Evolutionary conservation across 2,797 vertebrate genomes (phyloP).

Genomic region (Sparus aurata): DNA sequence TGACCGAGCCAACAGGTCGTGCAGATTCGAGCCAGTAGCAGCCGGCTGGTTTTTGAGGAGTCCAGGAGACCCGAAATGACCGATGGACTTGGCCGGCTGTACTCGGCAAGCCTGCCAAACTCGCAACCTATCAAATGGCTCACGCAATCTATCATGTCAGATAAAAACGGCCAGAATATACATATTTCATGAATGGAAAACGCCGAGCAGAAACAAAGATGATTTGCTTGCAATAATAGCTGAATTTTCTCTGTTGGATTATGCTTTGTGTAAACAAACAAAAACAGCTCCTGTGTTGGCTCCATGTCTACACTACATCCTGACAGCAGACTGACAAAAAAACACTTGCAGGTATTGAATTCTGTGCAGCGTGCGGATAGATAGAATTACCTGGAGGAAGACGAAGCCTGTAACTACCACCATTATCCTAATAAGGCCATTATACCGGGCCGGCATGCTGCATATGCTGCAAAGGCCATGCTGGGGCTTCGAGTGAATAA

Average conservation of each 20-base stretch:
- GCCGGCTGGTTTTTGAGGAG: conserved; percentile 23
- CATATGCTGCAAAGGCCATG: conserved; percentile 57
- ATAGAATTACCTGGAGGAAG: conserved; percentile 71
- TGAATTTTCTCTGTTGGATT: conserved; percentile 51
- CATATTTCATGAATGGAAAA: conserved; percentile 69
- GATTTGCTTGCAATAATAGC: conserved; percentile 53
- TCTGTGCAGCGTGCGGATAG: conserved; percentile 54
- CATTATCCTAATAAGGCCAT: conserved; percentile 85
- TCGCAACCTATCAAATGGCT: conserved; percentile 44
- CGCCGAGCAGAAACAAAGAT: conserved; percentile 33
- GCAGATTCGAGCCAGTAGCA: conserved; percentile 28
- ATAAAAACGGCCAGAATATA: conserved; percentile 58
- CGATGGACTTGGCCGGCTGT: conserved; percentile 40
- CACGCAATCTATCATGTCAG: conserved; percentile 44
- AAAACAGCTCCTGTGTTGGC: conserved; percentile 55
- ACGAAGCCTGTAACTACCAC: conserved; percentile 74
- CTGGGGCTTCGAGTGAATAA: conserved; percentile 70
- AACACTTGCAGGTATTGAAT: conserved; percentile 71
- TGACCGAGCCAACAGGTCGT: conserved; percentile 30
- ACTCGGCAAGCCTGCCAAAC: conserved; percentile 39
- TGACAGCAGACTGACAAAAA: conserved; percentile 39
- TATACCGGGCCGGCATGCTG: conserved; percentile 65
- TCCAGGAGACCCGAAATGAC: conserved; percentile 50
- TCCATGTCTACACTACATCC: conserved; percentile 30
- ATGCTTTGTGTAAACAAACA: conserved; percentile 71